Conservation (phyloP, 2,113 vertebrate species). For the Leptobrachium leishanense region DNA sequence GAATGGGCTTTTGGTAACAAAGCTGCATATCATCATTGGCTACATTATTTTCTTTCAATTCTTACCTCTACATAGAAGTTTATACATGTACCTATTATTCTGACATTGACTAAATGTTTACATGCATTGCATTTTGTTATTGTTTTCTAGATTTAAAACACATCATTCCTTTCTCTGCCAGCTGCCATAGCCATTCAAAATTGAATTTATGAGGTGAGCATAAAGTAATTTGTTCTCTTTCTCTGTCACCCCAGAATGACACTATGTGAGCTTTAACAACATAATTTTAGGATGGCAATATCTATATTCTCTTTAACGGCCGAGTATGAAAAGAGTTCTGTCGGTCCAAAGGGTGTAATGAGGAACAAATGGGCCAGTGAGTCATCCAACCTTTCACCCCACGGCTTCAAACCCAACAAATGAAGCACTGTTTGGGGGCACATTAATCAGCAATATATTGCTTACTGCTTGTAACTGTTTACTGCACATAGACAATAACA, state of each 20-base stretch:
- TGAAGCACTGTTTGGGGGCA: slow-evolving; percentile 32
- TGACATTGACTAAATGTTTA: no score
- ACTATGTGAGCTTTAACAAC: background rate
- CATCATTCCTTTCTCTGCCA: no score
- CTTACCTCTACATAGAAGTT: no score
- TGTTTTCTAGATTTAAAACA: no score
- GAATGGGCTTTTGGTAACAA: no score
- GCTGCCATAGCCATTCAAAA: background rate
- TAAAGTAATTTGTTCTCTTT: slow-evolving; percentile 3
- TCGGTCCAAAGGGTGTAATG: slow-evolving; percentile 16
- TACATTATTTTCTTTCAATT: no score
- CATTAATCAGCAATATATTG: slow-evolving; percentile 38
- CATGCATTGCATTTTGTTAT: background rate
- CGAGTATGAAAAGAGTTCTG: slow-evolving; percentile 9
- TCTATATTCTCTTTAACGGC: slow-evolving; percentile 18
- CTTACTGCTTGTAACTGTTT: slow-evolving; percentile 41
- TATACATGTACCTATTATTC: no score
- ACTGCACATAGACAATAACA: slow-evolving; percentile 36
- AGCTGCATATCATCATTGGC: no score
- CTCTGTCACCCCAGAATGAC: background rate
- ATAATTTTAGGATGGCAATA: slow-evolving; percentile 11
- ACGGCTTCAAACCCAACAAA: slow-evolving; percentile 39
- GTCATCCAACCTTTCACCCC: slow-evolving; percentile 39
- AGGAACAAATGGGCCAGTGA: slow-evolving; percentile 37
- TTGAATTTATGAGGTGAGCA: slow-evolving; percentile 11